Evolutionary conservation across 2,888 invertebrate genomes (phyloP).

Genomic region (Phorcus lineatus): DNA sequence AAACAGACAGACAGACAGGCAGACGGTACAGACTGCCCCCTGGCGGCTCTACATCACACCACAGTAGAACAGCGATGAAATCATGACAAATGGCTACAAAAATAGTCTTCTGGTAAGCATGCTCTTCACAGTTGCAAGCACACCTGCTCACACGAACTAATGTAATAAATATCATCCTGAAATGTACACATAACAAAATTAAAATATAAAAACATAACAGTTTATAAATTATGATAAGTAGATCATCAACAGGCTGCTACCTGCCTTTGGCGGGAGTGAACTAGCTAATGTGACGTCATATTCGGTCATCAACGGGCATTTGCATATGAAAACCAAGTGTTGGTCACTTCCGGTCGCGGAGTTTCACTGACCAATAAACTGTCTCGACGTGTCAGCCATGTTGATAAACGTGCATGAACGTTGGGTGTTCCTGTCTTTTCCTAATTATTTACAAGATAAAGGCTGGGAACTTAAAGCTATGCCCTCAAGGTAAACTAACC

Average conservation of each 20-base stretch:
- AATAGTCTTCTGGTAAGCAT: conserved; percentile 21
- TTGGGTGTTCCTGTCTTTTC: too few relatives aligned
- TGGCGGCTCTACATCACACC: conserved; percentile 5
- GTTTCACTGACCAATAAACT: too few relatives aligned
- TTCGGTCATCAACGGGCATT: too few relatives aligned
- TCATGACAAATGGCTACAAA: conserved; percentile 25
- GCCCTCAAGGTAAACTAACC: neutral
- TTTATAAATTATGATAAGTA: conserved; percentile 25
- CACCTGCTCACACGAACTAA: conserved; percentile 14
- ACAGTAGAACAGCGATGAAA: conserved; percentile 13
- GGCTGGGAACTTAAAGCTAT: conserved; percentile 1
- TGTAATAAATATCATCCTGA: conserved; percentile 22
- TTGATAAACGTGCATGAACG: too few relatives aligned
- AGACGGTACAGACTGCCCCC: neutral
- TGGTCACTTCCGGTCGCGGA: too few relatives aligned
- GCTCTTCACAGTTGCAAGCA: conserved; percentile 12
- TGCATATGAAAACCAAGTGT: too few relatives aligned
- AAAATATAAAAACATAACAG: conserved; percentile 25
- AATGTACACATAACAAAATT: conserved; percentile 25
- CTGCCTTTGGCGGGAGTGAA: neutral
- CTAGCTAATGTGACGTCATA: neutral
- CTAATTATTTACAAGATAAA: too few relatives aligned
- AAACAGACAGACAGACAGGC: neutral
- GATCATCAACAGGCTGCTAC: neutral
- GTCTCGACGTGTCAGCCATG: too few relatives aligned